Percentiles rank a stretch among this genome's conserved stretches.
Conservation (phyloP, 1,140 invertebrate genomes). For the Anastrepha ludens region DNA sequence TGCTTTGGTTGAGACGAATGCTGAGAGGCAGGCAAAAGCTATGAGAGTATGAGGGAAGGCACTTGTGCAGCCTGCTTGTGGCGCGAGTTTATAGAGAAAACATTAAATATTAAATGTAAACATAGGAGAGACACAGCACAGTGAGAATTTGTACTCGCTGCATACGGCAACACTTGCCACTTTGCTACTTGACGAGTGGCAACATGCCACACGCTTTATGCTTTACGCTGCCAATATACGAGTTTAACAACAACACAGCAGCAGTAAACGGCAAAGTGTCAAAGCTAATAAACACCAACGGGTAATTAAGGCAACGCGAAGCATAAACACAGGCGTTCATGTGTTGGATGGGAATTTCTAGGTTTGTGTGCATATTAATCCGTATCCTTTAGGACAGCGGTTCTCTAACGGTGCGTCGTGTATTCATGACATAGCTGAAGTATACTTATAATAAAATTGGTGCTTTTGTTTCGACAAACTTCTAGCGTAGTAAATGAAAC, state of each 20-base stretch:
- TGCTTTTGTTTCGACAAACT: too few species aligned
- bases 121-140: not conserved
- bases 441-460: too few species aligned
- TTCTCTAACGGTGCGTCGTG: too few species aligned
- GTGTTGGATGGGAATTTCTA: not conserved
- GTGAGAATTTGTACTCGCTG: not conserved
- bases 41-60: too few species aligned
- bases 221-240: not conserved
- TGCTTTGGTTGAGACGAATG: not conserved
- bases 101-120: not conserved
- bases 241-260: not conserved
- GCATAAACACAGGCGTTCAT: conserved; percentile 31
- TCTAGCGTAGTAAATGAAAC: too few species aligned
- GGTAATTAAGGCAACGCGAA: conserved; percentile 30
- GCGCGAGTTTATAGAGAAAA: not conserved
- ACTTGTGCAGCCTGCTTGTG: not conserved
- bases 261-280: conserved; percentile 38
- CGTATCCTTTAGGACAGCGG: not conserved
- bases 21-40: not conserved
- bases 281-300: conserved; percentile 49
- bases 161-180: not conserved
- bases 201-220: not conserved
- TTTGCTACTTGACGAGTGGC: conserved; percentile 3
- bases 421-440: too few species aligned
- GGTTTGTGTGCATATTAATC: not conserved